Percentiles rank a stretch among this genome's conserved stretches.
Evolutionary conservation across 2,113 vertebrate species (phyloP).

Genomic region (Alces alces): DNA sequence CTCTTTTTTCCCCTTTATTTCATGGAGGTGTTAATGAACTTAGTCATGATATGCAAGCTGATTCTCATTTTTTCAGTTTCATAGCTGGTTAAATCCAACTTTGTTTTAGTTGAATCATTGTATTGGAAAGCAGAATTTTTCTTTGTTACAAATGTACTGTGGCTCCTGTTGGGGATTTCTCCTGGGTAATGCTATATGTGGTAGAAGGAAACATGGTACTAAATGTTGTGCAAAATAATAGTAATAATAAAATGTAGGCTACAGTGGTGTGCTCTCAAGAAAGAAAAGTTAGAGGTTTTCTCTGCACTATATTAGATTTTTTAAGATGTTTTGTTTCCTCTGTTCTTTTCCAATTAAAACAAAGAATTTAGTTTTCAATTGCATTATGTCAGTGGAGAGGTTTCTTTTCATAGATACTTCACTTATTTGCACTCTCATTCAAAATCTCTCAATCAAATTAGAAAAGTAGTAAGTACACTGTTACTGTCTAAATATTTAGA

Average conservation of each 20-base stretch:
- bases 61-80: conserved; percentile 18
- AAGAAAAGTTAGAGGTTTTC: not conserved
- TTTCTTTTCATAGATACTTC: not conserved
- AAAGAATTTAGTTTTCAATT: not conserved
- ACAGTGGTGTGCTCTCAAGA: not conserved
- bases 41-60: not conserved
- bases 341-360: not conserved
- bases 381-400: not conserved
- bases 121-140: not conserved
- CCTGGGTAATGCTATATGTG: conserved; percentile 52
- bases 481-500: not conserved
- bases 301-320: not conserved
- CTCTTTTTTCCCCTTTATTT: not conserved
- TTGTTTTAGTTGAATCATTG: conserved; percentile 40
- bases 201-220: conserved; percentile 42
- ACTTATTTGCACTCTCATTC: not conserved
- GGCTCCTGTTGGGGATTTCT: conserved; percentile 39
- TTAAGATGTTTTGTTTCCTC: not conserved
- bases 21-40: not conserved
- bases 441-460: not conserved
- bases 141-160: not conserved
- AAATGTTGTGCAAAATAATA: conserved; percentile 39
- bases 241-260: not conserved
- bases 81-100: conserved; percentile 7
- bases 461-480: not conserved